These are phyloP conservation scores for Diarsia brunnea DNA, from an alignment of 2,888 invertebrate genomes.

Conservation along the genomic window DNA sequence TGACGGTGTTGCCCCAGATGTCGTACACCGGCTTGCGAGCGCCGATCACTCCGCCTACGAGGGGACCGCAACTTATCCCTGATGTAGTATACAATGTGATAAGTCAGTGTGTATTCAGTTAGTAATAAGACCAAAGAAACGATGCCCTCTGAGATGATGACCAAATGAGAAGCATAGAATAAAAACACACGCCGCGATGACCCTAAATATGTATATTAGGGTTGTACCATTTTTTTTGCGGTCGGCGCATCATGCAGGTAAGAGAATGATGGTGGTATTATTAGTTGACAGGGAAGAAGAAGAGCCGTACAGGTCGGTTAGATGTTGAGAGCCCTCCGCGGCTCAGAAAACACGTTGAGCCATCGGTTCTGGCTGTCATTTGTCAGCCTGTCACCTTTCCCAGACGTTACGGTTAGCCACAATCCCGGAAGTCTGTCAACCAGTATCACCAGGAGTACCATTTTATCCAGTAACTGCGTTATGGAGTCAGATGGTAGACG, in stretches of 20 bases:
- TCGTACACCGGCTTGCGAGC: constrained; percentile 99
- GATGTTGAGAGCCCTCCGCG: neutral
- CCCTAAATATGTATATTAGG: neutral
- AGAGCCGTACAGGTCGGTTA: neutral
- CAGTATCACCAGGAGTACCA: neutral
- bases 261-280: neutral
- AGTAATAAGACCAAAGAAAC: neutral
- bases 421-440: neutral
- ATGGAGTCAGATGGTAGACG: no score
- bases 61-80: neutral
- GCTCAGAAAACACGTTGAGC: neutral
- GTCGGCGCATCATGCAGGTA: neutral
- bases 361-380: neutral
- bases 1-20: constrained; percentile 99
- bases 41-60: constrained; percentile 98
- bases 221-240: neutral
- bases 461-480: no score
- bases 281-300: neutral
- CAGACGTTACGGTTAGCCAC: neutral
- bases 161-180: neutral
- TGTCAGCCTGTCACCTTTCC: neutral
- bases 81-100: no score
- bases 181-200: no score
- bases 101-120: no score
- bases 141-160: neutral